phyloP scores from a whole-genome alignment of 1,140 invertebrate species.

The Lasioglossum baleicum region DNA sequence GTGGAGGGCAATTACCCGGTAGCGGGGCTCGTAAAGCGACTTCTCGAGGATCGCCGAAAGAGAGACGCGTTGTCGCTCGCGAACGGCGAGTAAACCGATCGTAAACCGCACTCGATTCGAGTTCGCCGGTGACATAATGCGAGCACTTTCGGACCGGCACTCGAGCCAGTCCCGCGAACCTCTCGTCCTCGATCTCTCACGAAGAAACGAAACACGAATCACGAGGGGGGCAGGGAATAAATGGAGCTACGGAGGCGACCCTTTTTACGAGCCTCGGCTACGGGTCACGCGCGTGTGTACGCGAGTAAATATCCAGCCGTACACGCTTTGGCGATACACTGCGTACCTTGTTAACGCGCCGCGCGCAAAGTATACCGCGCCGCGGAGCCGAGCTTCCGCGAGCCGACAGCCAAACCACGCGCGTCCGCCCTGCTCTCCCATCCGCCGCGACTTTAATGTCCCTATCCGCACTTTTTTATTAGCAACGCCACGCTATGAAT shows the following conservation, averaged over 20 bases:
- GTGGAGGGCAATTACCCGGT: no score
- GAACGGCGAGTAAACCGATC: constrained; percentile 66
- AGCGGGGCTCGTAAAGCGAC: neutral
- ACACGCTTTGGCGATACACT: constrained; percentile 68
- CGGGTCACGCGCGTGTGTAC: constrained; percentile 39
- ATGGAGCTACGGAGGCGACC: neutral
- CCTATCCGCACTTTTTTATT: constrained; percentile 68
- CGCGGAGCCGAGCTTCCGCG: no score
- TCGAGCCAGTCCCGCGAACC: no score
- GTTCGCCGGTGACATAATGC: constrained; percentile 65
- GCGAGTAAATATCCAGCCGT: constrained; percentile 31
- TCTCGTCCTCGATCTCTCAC: no score
- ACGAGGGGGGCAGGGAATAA: no score
- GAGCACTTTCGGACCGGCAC: constrained; percentile 45
- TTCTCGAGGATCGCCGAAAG: constrained; percentile 54
- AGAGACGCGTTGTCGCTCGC: no score
- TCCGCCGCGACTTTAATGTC: constrained; percentile 65
- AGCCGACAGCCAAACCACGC: no score
- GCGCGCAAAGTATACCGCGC: constrained; percentile 18
- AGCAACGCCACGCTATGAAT: constrained; percentile 68
- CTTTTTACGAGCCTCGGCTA: constrained; percentile 53
- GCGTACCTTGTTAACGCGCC: constrained; percentile 64
- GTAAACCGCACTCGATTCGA: constrained; percentile 68
- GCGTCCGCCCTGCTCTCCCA: no score
- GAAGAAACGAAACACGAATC: constrained; percentile 15